A percentile compares a stretch with the other conserved stretches of the same genome.
These are phyloP conservation scores for Hirtodrosophila duncani DNA, from an alignment of 2,888 invertebrate genomes.

Conservation along the genomic window DNA sequence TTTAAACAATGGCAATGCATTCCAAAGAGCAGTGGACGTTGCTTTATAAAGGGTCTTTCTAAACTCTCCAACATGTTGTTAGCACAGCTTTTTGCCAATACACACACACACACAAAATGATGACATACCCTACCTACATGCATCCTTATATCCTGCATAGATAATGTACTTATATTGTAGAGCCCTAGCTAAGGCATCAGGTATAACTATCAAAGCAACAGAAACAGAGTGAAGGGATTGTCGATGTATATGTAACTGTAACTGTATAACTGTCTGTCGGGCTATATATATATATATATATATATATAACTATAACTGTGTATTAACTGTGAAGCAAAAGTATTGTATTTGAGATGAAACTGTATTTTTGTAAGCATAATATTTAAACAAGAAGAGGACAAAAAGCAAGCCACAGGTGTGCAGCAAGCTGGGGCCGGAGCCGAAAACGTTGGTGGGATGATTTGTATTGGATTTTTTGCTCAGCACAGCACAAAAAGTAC, in stretches of 20 bases:
- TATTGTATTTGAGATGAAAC: conserved; percentile 66
- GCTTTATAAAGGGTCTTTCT: too few relatives aligned
- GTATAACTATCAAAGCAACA: conserved; percentile 5
- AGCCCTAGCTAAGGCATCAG: conserved; percentile 9
- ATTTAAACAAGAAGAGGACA: conserved; percentile 32
- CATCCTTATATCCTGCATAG: too few relatives aligned
- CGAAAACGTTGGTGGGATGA: too few relatives aligned
- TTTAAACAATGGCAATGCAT: conserved; percentile 45
- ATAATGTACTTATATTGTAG: conserved; percentile 14
- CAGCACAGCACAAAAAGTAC: too few relatives aligned
- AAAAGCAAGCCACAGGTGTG: background rate
- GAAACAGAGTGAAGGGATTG: too few relatives aligned
- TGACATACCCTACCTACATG: background rate
- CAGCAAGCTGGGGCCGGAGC: too few relatives aligned
- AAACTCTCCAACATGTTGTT: too few relatives aligned
- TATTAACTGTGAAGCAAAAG: conserved; percentile 61
- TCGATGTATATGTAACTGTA: conserved; percentile 35
- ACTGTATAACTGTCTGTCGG: conserved; percentile 13
- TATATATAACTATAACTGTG: conserved; percentile 40
- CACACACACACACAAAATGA: conserved; percentile 1
- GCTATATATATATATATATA: conserved; percentile 45
- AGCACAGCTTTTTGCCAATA: conserved; percentile 27
- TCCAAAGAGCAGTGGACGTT: too few relatives aligned
- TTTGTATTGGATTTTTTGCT: too few relatives aligned
- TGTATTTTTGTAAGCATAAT: conserved; percentile 69